Conservation (phyloP, 2,113 vertebrate species). For the Grammomys surdaster region DNA sequence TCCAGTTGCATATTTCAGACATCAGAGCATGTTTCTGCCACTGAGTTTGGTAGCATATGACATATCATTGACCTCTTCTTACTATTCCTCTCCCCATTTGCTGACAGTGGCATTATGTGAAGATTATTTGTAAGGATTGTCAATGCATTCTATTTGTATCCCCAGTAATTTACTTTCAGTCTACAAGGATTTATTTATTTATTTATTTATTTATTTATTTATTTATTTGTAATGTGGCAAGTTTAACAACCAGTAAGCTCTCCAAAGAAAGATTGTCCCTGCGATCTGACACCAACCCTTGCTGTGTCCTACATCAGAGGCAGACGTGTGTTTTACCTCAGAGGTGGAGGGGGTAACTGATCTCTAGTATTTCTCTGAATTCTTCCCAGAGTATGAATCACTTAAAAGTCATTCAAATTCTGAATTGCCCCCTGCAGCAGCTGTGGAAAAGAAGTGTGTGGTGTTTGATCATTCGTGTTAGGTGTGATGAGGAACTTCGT, state of each 20-base stretch:
- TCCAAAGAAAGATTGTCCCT: conserved; percentile 62
- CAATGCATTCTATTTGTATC: conserved; percentile 59
- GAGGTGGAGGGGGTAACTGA: neutral
- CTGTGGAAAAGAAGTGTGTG: neutral
- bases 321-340: neutral
- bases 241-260: conserved; percentile 64
- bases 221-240: conserved; percentile 51
- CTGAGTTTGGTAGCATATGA: conserved; percentile 24
- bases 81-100: conserved; percentile 7
- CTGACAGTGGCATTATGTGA: conserved; percentile 55
- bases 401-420: conserved; percentile 64
- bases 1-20: conserved; percentile 36
- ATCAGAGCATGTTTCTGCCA: neutral
- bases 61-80: neutral
- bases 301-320: neutral
- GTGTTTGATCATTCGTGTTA: neutral
- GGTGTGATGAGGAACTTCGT: conserved; percentile 15
- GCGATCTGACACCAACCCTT: conserved; percentile 29
- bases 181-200: conserved; percentile 10
- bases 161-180: conserved; percentile 65
- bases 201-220: neutral
- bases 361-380: conserved; percentile 11
- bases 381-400: conserved; percentile 17
- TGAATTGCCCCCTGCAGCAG: neutral
- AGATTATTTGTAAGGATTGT: conserved; percentile 13